phyloP scores from a whole-genome alignment of 1,140 invertebrate species.

The Thaumatotibia leucotreta region DNA sequence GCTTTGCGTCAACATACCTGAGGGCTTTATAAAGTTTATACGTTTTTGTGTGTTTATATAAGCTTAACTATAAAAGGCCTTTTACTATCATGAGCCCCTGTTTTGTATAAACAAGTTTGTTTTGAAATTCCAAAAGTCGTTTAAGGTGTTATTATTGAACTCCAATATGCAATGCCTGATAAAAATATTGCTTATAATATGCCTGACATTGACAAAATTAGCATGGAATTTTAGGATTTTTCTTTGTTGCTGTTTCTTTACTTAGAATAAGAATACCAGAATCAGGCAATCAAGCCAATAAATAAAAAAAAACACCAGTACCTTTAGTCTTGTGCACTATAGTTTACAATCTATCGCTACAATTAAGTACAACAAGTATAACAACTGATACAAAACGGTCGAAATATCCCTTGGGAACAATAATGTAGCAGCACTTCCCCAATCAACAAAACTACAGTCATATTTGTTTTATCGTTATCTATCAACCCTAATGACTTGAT shows the following conservation, averaged over 20 bases:
- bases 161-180: too few relatives aligned
- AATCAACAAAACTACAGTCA: slow-evolving; percentile 12
- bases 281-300: neutral
- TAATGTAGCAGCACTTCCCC: slow-evolving; percentile 11
- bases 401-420: slow-evolving; percentile 5
- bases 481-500: slow-evolving; percentile 22
- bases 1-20: slow-evolving; percentile 10
- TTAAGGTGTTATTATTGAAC: neutral
- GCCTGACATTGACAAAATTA: too few relatives aligned
- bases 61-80: slow-evolving; percentile 10
- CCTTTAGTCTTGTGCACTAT: neutral
- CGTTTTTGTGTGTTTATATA: neutral
- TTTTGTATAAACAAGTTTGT: slow-evolving; percentile 9
- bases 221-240: too few relatives aligned
- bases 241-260: too few relatives aligned
- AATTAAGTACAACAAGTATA: neutral
- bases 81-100: slow-evolving; percentile 3
- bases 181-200: too few relatives aligned
- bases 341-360: slow-evolving; percentile 4
- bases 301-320: neutral
- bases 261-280: too few relatives aligned
- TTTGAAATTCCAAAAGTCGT: neutral
- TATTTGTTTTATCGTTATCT: slow-evolving; percentile 14
- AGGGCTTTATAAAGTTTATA: slow-evolving; percentile 1
- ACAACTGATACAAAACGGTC: neutral